These are phyloP conservation scores for Danaus melanippus DNA, from an alignment of 1,140 invertebrate species.

Conservation along the genomic window DNA sequence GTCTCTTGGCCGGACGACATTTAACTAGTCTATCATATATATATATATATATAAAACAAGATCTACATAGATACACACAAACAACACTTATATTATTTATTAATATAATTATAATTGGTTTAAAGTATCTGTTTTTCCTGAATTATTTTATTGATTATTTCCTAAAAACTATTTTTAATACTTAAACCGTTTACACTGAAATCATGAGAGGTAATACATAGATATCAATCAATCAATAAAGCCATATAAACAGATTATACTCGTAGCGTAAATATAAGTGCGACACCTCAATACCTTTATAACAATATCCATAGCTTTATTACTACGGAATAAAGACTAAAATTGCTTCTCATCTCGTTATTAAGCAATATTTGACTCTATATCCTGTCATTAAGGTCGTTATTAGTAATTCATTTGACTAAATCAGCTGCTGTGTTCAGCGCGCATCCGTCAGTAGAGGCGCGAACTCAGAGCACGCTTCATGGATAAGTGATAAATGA, in stretches of 20 bases:
- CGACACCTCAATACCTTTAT: conserved; percentile 11
- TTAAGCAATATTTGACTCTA: conserved; percentile 3
- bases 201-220: too few species aligned
- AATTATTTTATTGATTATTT: too few species aligned
- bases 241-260: conserved; percentile 7
- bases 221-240: too few species aligned
- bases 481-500: conserved; percentile 11
- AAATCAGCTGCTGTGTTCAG: conserved; percentile 35
- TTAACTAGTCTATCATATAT: too few species aligned
- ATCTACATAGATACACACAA: too few species aligned
- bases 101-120: too few species aligned
- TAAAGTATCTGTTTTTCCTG: too few species aligned
- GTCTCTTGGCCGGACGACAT: too few species aligned
- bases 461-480: conserved; percentile 42
- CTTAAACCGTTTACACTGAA: too few species aligned
- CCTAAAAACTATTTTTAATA: too few species aligned
- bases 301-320: conserved; percentile 2
- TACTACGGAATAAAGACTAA: conserved; percentile 7
- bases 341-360: conserved; percentile 8
- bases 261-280: conserved; percentile 8
- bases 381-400: neutral
- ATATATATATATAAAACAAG: too few species aligned
- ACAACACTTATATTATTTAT: too few species aligned
- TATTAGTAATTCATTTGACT: conserved; percentile 7
- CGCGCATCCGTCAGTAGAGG: conserved; percentile 45